Percentiles rank a stretch among this genome's conserved stretches.
phyloP scores from a whole-genome alignment of 2,113 vertebrate genomes.

The Rattus rattus region DNA sequence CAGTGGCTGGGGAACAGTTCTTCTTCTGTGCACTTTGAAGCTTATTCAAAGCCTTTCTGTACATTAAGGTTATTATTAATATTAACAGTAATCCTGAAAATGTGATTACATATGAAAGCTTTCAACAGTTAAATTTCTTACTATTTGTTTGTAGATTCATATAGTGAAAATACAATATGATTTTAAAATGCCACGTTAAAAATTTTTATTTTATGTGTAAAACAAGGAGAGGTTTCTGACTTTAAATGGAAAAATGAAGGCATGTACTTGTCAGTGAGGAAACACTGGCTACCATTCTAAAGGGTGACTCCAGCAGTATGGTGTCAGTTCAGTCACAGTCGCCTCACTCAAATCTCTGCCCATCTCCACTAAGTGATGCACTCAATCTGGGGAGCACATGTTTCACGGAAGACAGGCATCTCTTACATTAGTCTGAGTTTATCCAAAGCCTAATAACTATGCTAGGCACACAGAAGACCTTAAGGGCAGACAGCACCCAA shows the following conservation, averaged over 20 bases:
- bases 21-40: background rate
- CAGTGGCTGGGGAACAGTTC: background rate
- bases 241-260: background rate
- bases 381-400: background rate
- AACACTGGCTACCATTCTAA: background rate
- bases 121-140: background rate
- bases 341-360: background rate
- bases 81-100: background rate
- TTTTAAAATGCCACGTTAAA: background rate
- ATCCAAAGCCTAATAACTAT: background rate
- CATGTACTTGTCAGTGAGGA: too few relatives aligned
- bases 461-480: background rate
- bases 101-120: background rate
- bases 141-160: background rate
- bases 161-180: background rate
- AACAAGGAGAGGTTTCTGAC: background rate
- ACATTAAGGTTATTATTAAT: background rate
- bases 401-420: background rate
- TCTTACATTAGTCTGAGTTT: background rate
- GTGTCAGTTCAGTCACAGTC: background rate
- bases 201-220: background rate
- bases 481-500: background rate
- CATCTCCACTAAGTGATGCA: background rate
- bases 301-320: background rate
- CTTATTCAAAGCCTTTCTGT: background rate